phyloP scores from a whole-genome alignment of 2,888 invertebrate genomes.

The Automeris io region DNA sequence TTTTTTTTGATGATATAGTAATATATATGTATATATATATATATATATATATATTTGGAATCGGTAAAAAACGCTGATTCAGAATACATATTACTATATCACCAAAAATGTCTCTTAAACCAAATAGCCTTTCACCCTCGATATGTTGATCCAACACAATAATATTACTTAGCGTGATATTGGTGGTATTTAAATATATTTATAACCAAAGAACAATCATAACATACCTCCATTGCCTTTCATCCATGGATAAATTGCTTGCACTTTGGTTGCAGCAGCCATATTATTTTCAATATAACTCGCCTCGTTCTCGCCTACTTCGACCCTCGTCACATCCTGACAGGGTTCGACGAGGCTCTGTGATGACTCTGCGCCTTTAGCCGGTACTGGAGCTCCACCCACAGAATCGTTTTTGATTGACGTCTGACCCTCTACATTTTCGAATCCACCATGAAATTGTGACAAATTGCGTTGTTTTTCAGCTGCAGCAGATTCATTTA shows the following conservation, averaged over 20 bases:
- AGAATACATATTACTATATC: too few species aligned
- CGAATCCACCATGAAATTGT: slow-evolving; percentile 68
- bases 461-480: slow-evolving; percentile 58
- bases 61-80: too few species aligned
- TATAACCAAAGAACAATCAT: neutral
- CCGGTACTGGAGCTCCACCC: slow-evolving; percentile 47
- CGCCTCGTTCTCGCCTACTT: slow-evolving; percentile 62
- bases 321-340: slow-evolving; percentile 68
- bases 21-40: too few species aligned
- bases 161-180: too few species aligned
- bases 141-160: too few species aligned
- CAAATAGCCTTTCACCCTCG: too few species aligned
- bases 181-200: too few species aligned
- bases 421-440: slow-evolving; percentile 45
- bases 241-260: slow-evolving; percentile 78
- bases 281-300: slow-evolving; percentile 65
- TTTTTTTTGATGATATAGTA: too few species aligned
- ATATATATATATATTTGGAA: too few species aligned
- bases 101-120: too few species aligned
- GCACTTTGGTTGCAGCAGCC: slow-evolving; percentile 55
- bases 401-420: slow-evolving; percentile 53
- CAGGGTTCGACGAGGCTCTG: slow-evolving; percentile 49
- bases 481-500: slow-evolving; percentile 32
- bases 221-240: slow-evolving; percentile 66
- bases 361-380: slow-evolving; percentile 57